Evolutionary conservation across 2,797 vertebrate genomes (phyloP).

Genomic region (Carapus acus): DNA sequence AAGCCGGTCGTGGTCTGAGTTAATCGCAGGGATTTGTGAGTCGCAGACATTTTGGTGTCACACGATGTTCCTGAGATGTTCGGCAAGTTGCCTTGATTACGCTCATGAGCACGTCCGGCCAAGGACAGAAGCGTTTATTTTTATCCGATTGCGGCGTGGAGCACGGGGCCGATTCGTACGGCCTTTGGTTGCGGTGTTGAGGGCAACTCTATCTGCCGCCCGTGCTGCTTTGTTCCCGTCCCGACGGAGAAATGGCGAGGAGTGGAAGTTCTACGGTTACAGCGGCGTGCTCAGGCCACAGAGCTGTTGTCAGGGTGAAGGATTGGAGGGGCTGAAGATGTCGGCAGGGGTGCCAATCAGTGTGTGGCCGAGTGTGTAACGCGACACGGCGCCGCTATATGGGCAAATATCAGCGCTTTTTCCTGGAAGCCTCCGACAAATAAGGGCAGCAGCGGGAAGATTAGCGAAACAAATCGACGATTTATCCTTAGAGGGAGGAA

Average conservation of each 20-base stretch:
- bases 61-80: too few species aligned
- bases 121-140: too few species aligned
- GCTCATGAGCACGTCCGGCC: too few species aligned
- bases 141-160: too few species aligned
- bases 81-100: too few species aligned
- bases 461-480: too few species aligned
- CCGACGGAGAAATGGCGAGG: constrained; percentile 45
- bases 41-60: too few species aligned
- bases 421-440: too few species aligned
- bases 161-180: neutral
- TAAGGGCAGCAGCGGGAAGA: too few species aligned
- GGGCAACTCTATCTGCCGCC: constrained; percentile 4
- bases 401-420: neutral
- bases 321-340: constrained; percentile 18
- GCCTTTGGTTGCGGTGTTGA: constrained; percentile 8
- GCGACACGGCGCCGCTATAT: neutral
- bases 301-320: constrained; percentile 42
- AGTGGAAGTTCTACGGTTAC: constrained; percentile 54
- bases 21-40: too few species aligned
- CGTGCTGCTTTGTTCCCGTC: constrained; percentile 48
- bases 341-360: constrained; percentile 19
- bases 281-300: constrained; percentile 38
- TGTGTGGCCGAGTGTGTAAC: neutral
- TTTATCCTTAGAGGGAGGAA: too few species aligned
- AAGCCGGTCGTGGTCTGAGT: too few species aligned